Evolutionary conservation across 2,797 vertebrate species (phyloP).

Genomic region (Rhincodon typus): DNA sequence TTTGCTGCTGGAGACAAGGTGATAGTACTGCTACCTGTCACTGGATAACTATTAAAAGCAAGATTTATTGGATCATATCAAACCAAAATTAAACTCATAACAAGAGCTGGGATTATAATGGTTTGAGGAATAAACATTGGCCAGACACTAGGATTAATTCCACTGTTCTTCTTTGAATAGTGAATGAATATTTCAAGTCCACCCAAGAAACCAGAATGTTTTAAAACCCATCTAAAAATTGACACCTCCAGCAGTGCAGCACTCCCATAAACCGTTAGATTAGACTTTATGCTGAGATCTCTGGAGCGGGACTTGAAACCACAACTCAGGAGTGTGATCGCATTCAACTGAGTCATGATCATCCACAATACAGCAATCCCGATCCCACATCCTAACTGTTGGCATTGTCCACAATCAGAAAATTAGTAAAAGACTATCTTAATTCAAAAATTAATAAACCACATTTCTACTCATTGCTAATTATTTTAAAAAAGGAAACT

Average conservation of each 20-base stretch:
- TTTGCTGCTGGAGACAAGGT: too few species aligned
- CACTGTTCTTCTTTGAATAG: neutral
- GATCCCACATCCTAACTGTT: neutral
- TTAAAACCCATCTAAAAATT: neutral
- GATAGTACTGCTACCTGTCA: too few species aligned
- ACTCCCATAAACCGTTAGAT: neutral
- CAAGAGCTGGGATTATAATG: too few species aligned
- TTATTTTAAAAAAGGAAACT: neutral
- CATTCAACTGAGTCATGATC: neutral
- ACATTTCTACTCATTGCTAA: neutral
- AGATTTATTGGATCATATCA: too few species aligned
- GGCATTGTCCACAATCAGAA: neutral
- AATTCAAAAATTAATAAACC: neutral
- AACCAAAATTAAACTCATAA: too few species aligned
- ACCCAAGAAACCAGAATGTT: neutral
- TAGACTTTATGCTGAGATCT: neutral
- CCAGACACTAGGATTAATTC: neutral
- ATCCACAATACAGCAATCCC: neutral
- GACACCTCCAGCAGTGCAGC: neutral
- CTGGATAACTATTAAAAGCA: too few species aligned
- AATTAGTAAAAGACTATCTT: neutral
- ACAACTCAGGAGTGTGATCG: neutral
- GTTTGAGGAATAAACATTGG: neutral
- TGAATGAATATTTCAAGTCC: neutral
- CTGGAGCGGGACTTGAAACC: neutral